A percentile compares a stretch with the other conserved stretches of the same genome.
phyloP scores from a whole-genome alignment of 2,113 vertebrate species.

The Laterallus jamaicensis region DNA sequence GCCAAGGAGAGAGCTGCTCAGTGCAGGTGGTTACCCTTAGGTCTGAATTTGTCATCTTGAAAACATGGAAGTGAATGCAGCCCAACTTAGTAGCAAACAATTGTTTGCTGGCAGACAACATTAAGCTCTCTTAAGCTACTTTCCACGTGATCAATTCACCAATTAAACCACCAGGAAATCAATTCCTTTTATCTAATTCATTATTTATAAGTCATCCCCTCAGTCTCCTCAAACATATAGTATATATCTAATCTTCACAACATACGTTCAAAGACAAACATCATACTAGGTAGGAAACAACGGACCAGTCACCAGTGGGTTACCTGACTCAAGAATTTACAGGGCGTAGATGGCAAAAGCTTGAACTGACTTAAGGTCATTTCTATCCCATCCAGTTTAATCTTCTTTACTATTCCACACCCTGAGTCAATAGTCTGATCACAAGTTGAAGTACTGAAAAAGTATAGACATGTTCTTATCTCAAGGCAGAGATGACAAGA shows the following conservation, averaged over 20 bases:
- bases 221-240: background rate
- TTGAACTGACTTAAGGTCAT: background rate
- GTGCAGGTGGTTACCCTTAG: background rate
- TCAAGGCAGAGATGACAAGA: background rate
- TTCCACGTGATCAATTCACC: background rate
- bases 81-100: background rate
- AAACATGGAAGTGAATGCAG: background rate
- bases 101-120: background rate
- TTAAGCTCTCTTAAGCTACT: background rate
- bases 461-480: background rate
- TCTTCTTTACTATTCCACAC: background rate
- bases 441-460: background rate
- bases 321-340: background rate
- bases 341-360: background rate
- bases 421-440: background rate
- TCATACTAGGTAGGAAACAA: background rate
- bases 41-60: background rate
- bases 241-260: background rate
- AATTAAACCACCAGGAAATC: conserved; percentile 1
- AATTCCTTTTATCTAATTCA: background rate
- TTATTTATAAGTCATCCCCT: background rate
- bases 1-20: background rate
- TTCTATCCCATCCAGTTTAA: background rate
- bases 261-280: background rate
- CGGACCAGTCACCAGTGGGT: background rate